Conservation (phyloP, 2,797 vertebrate species). For the Meda fulgida region DNA sequence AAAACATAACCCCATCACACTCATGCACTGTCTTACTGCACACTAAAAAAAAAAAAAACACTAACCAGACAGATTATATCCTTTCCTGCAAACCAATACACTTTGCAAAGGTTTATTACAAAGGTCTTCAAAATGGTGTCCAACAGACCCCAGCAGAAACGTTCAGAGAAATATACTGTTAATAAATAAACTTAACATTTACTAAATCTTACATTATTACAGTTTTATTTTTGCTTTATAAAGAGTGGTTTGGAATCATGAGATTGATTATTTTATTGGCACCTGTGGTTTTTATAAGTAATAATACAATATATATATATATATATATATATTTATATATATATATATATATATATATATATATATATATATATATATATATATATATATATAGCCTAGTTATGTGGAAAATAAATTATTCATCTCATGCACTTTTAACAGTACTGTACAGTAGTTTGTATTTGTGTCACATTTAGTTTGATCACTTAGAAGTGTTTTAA, state of each 20-base stretch:
- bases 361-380: no score
- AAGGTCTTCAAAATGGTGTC: background rate
- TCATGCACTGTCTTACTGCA: background rate
- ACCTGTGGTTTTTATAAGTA: background rate
- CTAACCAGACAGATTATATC: background rate
- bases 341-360: no score
- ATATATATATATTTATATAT: no score
- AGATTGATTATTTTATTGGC: background rate
- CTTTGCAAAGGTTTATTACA: background rate
- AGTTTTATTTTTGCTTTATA: background rate
- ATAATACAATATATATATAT: background rate
- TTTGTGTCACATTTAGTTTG: background rate
- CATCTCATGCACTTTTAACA: background rate
- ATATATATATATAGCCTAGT: background rate
- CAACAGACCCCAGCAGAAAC: background rate
- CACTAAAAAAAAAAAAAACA: background rate
- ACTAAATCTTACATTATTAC: background rate
- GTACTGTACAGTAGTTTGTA: background rate
- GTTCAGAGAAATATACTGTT: background rate
- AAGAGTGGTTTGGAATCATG: background rate
- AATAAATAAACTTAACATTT: background rate
- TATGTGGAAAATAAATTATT: background rate
- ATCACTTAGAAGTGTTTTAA: no score
- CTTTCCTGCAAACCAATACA: background rate
- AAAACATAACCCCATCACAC: conserved; percentile 13